Base-by-base conservation (phyloP, 2,797 vertebrate genomes). In the Gymnocypris eckloni region DNA sequence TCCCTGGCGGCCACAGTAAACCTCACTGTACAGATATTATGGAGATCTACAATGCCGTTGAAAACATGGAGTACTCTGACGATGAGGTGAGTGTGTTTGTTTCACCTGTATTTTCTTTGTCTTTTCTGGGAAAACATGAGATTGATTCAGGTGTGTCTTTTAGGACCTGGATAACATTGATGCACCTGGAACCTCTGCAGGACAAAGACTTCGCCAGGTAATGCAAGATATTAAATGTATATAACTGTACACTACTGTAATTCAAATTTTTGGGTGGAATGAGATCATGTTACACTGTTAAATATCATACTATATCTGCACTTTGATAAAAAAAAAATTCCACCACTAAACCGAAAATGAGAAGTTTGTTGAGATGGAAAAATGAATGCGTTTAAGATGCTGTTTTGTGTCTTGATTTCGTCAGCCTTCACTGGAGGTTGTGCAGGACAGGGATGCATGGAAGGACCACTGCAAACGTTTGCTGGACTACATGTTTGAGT, bases 401-500 rank as follows among this genome's bases (percentile, higher is more conserved):
- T 75, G 3, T 37, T 69, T 6, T 12, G 41, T 72, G 18, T 83
- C 18, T 7, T 87, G 93, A 90, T 93, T 82, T 52, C n/a, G 54
- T 41, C 86, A 96, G 94, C 92, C 88, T 71, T 92, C 82, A 2
- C 48, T 91, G 22, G 96, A 97, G 90, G 90, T 91, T 18, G 88
- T 89, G 56, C 96, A 92, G 76, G 96, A 97, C 93, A 93, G 96
- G 89, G 97, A 96, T 33, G 94, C 94, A 59, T 99, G 98, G 98
- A 98, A 98, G 92, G 96, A 95, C 3, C 95, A 97, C 64, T 98
- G 98, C 91, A 98, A 96, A 91, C 95, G 92, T 33, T 93, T 99
- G 79, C 90, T 99, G 86, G 95, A 96, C 90, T 96, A 98, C 90
- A 96, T 99, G 91, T 97, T 99, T 88, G 95, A 97, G 4, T 98